Percentiles rank a stretch among this genome's conserved stretches.
Evolutionary conservation across 2,888 invertebrate genomes (phyloP).

Genomic region (Electrophaes corylata): DNA sequence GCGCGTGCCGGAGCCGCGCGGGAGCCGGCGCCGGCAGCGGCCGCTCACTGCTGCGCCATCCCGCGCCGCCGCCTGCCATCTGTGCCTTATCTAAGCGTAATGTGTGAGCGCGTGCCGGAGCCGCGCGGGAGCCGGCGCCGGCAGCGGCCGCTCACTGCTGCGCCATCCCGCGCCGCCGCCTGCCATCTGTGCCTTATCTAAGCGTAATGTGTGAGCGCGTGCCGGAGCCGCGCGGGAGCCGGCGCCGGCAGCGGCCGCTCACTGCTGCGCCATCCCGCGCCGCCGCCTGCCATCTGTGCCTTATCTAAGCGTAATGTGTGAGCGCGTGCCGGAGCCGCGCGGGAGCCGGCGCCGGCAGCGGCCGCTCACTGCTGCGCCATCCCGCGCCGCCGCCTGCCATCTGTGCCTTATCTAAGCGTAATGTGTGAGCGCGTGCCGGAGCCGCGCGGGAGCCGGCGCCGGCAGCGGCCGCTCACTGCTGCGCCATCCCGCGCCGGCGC

Average conservation of each 20-base stretch:
- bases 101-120: background rate
- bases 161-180: background rate
- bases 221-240: background rate
- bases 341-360: background rate
- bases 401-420: constrained; percentile 18
- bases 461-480: background rate
- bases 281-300: constrained; percentile 4
- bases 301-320: constrained; percentile 18
- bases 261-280: background rate
- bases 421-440: background rate
- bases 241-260: background rate
- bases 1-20: background rate
- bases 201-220: constrained; percentile 9
- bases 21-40: background rate
- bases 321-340: background rate
- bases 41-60: constrained; percentile 4
- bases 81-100: constrained; percentile 18
- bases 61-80: background rate
- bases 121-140: background rate
- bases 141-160: background rate
- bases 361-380: constrained; percentile 6
- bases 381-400: background rate
- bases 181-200: constrained; percentile 14
- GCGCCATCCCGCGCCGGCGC: background rate
- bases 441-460: background rate